These are phyloP conservation scores for Xestoiulus laeticollis DNA, from an alignment of 2,888 invertebrate species.

Conservation along the genomic window DNA sequence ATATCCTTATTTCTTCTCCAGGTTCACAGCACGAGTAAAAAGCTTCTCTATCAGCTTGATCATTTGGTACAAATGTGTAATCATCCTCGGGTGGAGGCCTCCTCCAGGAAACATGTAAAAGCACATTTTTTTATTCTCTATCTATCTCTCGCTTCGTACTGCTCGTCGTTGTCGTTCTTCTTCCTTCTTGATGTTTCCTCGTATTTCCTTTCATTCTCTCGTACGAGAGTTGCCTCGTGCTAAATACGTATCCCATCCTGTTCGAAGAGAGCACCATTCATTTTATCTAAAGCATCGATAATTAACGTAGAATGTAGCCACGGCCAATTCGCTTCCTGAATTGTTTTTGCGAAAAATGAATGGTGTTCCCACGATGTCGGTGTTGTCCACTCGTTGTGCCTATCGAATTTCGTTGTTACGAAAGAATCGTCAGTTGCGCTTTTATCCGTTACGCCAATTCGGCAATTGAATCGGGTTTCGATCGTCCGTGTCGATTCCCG, in stretches of 20 bases:
- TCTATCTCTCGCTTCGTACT: background rate
- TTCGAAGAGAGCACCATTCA: background rate
- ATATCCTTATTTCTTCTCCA: slow-evolving; percentile 61
- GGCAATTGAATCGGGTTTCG: background rate
- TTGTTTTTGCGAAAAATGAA: background rate
- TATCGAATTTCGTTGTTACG: background rate
- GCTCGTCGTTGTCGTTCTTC: background rate
- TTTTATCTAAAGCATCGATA: background rate
- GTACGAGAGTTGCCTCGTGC: background rate
- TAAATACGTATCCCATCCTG: background rate
- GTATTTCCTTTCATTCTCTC: background rate
- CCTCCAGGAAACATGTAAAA: slow-evolving; percentile 72
- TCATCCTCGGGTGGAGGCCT: slow-evolving; percentile 79
- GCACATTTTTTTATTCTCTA: background rate
- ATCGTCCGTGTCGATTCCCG: background rate
- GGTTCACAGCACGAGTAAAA: slow-evolving; percentile 96
- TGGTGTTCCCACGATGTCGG: background rate
- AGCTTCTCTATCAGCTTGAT: slow-evolving; percentile 92
- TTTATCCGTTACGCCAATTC: background rate
- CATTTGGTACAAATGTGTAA: slow-evolving; percentile 96
- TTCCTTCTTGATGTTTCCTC: background rate
- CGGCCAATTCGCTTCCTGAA: no score
- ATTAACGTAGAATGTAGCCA: no score
- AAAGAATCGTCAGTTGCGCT: background rate
- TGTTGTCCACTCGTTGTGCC: background rate